Base-by-base conservation (phyloP, 2,797 vertebrate species). In the Lutjanus argentimaculatus region DNA sequence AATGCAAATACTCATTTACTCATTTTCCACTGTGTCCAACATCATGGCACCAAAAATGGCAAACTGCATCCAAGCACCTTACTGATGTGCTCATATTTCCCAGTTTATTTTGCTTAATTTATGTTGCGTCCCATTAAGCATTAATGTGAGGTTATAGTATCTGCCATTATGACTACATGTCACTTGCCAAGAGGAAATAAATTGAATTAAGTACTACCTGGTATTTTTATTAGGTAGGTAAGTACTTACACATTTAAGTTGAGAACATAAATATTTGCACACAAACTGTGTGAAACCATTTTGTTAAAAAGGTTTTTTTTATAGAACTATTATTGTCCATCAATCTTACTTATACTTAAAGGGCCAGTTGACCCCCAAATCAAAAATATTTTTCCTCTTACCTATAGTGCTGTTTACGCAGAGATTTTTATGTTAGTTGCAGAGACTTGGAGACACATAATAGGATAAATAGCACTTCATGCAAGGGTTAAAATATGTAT, bases 111-210 rank as follows among this genome's bases (percentile, higher is more conserved):
- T 56, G 19, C 21, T 52, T 68, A 65, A 74, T 72, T 64, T 67
- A 75, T 72, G 43, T 43, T 75, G 69, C 17, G 25, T 61, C 69
- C 53, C 51, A 64, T 77, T 77, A 61, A 73, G 16, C 79, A 77
- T 74, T 71, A 58, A 83, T 62, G 61, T 22, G 17, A 67, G 66
- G 58, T 69, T 71, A 63, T 61, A 43, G 53, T 68, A 46, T 40
- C 42, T 56, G 55, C 25, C 0, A 0, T 73, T 72, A 81, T 70
- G 45, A 63, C 49, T 49, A 22, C n/a, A 79, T 55, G 42, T 67
- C 43, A 40, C 19, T 82, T 80, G 57, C 67, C 49, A 75, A 78
- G 58, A 72, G 51, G 15, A 62, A 75, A 72, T 59, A 46, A 55
- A 63, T 57, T 59, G 11, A 19, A 75, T 51, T 19, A 59, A 72